These are phyloP conservation scores for Phycodurus eques DNA, from an alignment of 2,113 vertebrate species.

Conservation along the genomic window DNA sequence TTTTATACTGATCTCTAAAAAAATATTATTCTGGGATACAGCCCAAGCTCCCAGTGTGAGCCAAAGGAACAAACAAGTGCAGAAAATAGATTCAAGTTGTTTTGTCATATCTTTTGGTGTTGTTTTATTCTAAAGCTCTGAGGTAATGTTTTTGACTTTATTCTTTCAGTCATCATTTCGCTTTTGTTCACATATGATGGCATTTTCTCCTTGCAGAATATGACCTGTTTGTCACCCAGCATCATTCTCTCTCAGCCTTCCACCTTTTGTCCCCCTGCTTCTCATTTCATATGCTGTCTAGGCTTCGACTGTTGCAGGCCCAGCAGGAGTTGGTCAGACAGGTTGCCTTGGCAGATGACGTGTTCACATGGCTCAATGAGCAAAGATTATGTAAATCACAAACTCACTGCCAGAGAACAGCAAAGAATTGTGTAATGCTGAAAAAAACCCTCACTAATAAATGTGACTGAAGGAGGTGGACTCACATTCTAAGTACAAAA, in stretches of 20 bases:
- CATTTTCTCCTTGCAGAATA: neutral
- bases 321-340: conserved; percentile 29
- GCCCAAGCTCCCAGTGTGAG: neutral
- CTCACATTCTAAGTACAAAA: neutral
- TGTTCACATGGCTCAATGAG: conserved; percentile 19
- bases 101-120: conserved; percentile 2
- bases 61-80: conserved; percentile 7
- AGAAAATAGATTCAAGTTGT: conserved; percentile 4
- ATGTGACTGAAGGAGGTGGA: conserved; percentile 17
- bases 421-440: conserved; percentile 28
- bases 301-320: conserved; percentile 15
- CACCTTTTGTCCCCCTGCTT: neutral
- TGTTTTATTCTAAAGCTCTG: conserved; percentile 20
- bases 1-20: conserved; percentile 14
- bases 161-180: neutral
- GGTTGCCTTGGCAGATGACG: conserved; percentile 34
- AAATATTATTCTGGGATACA: conserved; percentile 7
- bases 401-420: conserved; percentile 26
- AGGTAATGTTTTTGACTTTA: neutral
- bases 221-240: conserved; percentile 10
- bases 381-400: conserved; percentile 38
- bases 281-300: conserved; percentile 15
- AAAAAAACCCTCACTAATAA: conserved; percentile 36
- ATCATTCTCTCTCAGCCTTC: conserved; percentile 2
- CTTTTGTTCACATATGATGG: conserved; percentile 20